Percentiles rank a stretch among this genome's conserved stretches.
phyloP scores from a whole-genome alignment of 1,140 invertebrate species.

The Bilobella aurantiaca region DNA sequence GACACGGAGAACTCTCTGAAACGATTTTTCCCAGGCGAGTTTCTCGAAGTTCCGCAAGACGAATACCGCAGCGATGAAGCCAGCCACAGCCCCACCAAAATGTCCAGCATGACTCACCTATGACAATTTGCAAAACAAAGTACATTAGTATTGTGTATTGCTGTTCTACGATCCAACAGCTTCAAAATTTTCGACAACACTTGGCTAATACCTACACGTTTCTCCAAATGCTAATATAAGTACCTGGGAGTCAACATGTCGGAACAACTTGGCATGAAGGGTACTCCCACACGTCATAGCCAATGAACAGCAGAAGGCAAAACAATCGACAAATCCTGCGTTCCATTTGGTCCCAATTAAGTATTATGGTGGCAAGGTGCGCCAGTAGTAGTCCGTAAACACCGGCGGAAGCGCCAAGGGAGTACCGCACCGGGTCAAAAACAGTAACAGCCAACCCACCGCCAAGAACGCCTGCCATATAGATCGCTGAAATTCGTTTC shows the following conservation, averaged over 20 bases:
- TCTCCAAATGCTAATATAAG: too few species aligned
- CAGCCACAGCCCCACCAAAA: conserved; percentile 18
- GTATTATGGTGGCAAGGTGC: conserved; percentile 20
- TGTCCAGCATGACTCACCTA: conserved; percentile 14
- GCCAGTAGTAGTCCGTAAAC: conserved; percentile 17
- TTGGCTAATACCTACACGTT: too few species aligned
- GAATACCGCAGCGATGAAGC: conserved; percentile 8
- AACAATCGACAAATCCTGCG: conserved; percentile 10
- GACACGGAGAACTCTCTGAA: conserved; percentile 2
- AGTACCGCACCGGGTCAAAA: conserved; percentile 6
- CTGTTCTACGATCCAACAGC: neutral
- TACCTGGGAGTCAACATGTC: neutral
- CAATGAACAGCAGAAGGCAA: conserved; percentile 11
- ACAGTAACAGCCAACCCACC: conserved; percentile 15
- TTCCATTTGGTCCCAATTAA: conserved; percentile 24
- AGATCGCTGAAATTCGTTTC: conserved; percentile 19
- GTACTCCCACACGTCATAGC: conserved; percentile 4
- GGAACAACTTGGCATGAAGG: neutral
- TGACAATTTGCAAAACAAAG: neutral
- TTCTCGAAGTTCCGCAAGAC: conserved; percentile 17
- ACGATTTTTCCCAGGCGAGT: conserved; percentile 10
- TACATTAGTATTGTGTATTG: neutral
- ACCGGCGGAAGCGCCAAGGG: conserved; percentile 17
- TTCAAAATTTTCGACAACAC: too few species aligned
- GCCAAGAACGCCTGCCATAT: conserved; percentile 8